phyloP scores from a whole-genome alignment of 2,113 vertebrate species.

The Rostratula benghalensis region DNA sequence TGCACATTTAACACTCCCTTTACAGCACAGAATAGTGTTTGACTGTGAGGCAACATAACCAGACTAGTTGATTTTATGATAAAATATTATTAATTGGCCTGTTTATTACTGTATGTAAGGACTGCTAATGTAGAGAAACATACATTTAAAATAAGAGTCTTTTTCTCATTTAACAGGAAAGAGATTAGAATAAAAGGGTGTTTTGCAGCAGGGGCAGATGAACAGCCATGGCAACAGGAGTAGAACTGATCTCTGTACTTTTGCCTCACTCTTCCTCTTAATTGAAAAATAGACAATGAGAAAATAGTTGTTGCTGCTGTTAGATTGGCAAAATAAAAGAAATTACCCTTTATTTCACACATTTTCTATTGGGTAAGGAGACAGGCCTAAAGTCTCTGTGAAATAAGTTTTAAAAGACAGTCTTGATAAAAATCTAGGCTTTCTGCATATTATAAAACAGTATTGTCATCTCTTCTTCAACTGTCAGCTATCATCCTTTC shows the following conservation, averaged over 20 bases:
- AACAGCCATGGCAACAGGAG: background rate
- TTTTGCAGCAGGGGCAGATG: background rate
- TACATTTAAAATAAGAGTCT: background rate
- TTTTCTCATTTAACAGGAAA: background rate
- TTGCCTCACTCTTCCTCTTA: background rate
- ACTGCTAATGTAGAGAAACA: background rate
- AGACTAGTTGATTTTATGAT: background rate
- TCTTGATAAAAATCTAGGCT: background rate
- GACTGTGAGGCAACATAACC: background rate
- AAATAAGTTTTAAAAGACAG: background rate
- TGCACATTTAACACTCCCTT: accelerated
- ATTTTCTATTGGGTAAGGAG: background rate
- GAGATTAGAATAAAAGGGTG: background rate
- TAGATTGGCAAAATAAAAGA: background rate
- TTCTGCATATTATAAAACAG: background rate
- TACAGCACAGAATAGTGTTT: background rate
- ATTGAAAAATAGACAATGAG: background rate
- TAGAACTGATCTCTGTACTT: background rate
- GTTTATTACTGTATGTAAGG: background rate
- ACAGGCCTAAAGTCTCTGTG: background rate
- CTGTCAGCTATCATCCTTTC: background rate
- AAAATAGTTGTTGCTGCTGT: background rate
- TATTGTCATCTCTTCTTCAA: background rate
- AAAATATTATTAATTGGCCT: background rate
- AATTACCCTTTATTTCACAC: background rate